Evolutionary conservation across 1,140 invertebrate species (phyloP).

Genomic region (Brachionus rubens): DNA sequence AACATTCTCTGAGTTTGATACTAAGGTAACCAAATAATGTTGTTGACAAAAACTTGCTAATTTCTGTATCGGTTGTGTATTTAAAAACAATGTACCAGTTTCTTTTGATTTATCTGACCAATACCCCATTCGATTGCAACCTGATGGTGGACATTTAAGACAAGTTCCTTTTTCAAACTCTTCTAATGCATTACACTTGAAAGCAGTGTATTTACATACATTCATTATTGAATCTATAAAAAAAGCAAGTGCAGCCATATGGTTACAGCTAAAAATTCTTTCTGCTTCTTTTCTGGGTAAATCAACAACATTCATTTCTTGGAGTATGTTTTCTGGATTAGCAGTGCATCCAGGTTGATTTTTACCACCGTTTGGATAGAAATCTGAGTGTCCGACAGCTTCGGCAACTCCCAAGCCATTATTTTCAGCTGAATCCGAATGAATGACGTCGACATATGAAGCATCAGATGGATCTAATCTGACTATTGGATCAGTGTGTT

Average conservation of each 20-base stretch:
- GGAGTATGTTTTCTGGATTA: neutral
- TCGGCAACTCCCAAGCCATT: slow-evolving; percentile 50
- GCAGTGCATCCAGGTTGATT: slow-evolving; percentile 60
- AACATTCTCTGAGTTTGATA: neutral
- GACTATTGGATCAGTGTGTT: slow-evolving; percentile 60
- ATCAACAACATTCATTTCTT: neutral
- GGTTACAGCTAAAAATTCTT: neutral
- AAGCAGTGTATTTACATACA: neutral
- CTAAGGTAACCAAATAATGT: neutral
- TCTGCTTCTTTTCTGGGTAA: neutral
- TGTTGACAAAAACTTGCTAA: neutral
- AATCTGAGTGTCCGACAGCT: slow-evolving; percentile 65
- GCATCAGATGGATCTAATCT: slow-evolving; percentile 68
- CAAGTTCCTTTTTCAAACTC: neutral
- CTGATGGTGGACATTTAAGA: neutral
- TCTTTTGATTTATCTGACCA: neutral
- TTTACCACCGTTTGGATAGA: slow-evolving; percentile 53
- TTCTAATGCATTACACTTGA: neutral
- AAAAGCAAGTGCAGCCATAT: neutral
- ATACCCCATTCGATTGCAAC: neutral
- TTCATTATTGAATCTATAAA: neutral
- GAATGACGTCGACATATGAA: slow-evolving; percentile 86
- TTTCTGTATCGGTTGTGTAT: neutral
- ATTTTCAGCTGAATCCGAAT: slow-evolving; percentile 76
- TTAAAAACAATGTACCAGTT: neutral